Percentiles rank a stretch among this genome's conserved stretches.
Conservation (phyloP, 2,888 invertebrate genomes). For the Lottia scabra region DNA sequence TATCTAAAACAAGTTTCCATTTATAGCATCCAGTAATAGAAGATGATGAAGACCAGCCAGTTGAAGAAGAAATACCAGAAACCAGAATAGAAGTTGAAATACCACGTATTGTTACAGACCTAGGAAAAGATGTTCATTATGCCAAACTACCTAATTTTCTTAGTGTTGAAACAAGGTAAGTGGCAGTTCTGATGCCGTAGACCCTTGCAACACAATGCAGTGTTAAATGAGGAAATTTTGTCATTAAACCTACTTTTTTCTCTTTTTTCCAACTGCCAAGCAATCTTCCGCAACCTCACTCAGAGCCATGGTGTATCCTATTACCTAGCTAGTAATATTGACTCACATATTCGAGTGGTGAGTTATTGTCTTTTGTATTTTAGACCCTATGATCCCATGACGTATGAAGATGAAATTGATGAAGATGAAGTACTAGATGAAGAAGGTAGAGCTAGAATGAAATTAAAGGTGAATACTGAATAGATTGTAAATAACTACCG, state of each 20-base stretch:
- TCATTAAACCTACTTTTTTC: too few species aligned
- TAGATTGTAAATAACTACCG: not conserved
- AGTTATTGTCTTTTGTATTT: too few species aligned
- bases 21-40: slow-evolving; percentile 27
- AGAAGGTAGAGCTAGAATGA: slow-evolving; percentile 88
- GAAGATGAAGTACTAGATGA: slow-evolving; percentile 98
- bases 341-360: too few species aligned
- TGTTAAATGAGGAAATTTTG: too few species aligned
- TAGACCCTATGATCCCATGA: slow-evolving; percentile 91
- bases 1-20: too few species aligned
- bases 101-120: slow-evolving; percentile 91
- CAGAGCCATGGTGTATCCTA: too few species aligned
- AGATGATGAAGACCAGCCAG: slow-evolving; percentile 75
- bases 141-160: slow-evolving; percentile 98
- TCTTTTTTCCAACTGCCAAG: too few species aligned
- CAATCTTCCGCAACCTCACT: too few species aligned
- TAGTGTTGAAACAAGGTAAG: slow-evolving; percentile 87
- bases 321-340: too few species aligned
- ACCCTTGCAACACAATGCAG: too few species aligned
- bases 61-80: slow-evolving; percentile 82
- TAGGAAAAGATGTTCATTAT: slow-evolving; percentile 85
- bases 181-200: too few species aligned
- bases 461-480: slow-evolving; percentile 68
- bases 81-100: slow-evolving; percentile 97
- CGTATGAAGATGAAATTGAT: slow-evolving; percentile 98